phyloP scores from a whole-genome alignment of 2,797 vertebrate genomes.

The Phalloptychus januarius region DNA sequence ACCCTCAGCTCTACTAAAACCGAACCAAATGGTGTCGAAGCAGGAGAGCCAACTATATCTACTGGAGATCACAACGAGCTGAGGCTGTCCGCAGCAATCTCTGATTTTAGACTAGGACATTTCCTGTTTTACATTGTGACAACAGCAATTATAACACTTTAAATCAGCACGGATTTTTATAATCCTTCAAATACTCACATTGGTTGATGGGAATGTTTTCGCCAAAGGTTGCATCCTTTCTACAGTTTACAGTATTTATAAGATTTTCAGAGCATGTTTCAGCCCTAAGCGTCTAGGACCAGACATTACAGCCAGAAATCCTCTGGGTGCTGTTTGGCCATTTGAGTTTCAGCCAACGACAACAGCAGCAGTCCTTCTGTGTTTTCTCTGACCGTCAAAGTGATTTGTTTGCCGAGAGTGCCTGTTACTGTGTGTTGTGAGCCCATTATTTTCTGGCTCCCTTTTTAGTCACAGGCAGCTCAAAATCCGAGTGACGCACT shows the following conservation, averaged over 20 bases:
- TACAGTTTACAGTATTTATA: background rate
- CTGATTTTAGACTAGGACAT: background rate
- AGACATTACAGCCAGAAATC: background rate
- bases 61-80: background rate
- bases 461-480: conserved; percentile 41
- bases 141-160: background rate
- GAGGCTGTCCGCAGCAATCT: conserved; percentile 5
- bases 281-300: conserved; percentile 4
- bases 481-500: conserved; percentile 26
- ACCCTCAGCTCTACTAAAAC: conserved; percentile 20
- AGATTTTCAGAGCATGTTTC: conserved; percentile 11
- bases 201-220: conserved; percentile 16
- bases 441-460: conserved; percentile 49
- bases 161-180: background rate
- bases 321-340: background rate
- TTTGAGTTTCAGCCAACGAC: conserved; percentile 22
- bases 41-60: background rate
- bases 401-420: conserved; percentile 25
- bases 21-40: conserved; percentile 3
- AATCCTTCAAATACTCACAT: background rate
- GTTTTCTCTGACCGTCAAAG: conserved; percentile 14
- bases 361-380: conserved; percentile 16
- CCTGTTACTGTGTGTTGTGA: conserved; percentile 30
- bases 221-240: background rate
- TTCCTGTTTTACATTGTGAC: background rate